Base-by-base conservation (phyloP, 2,113 vertebrate genomes). In the Gulo gulo region DNA sequence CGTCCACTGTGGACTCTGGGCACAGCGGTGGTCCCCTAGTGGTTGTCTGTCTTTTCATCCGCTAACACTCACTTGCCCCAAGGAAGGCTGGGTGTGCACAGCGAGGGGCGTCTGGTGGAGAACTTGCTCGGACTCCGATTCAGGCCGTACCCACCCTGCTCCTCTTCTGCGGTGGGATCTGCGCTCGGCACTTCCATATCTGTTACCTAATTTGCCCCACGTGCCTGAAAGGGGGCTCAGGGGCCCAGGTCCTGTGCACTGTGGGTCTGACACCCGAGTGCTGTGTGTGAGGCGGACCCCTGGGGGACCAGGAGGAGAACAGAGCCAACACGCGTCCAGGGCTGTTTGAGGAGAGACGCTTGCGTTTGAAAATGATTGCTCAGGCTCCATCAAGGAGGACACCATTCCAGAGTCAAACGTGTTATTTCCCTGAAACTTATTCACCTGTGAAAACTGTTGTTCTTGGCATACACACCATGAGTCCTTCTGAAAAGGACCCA, bases 1-100 rank as follows among this genome's bases (percentile, higher is more conserved):
- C 0, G n/a, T 10, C 47, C 67, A 5, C 52, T 36, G 16, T 2
- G n/a, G 50, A 6, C 69, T 36, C 2, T 0, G 59, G 83, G 59
- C 0, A 0, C 73, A 29, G 20, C 36, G 42, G 4, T 12, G 7
- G 10, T 6, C 55, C n/a, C 8, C 0, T 0, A 8, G 50, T 0
- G 34, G 50, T 8, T 12, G 50, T 7, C 45, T 73, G 14, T 1
- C 31, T 36, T 36, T 34, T 31, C 47, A 11, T 29, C 50, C 14
- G 69, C 23, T 45, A 8, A 52, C 34, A 31, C 5, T 15, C 47
- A 4, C 8, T 9, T 52, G 63, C 34, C 1, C 0, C 82, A 0
- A 10, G 1, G 6, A 3, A 6, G 61, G 16, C 50, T 31, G n/a
- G 84, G 42, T 12, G 59, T 36, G 29, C 52, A 13, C 11, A 4